Evolutionary conservation across 2,113 vertebrate species (phyloP), one percentile per base, ranked within the genome.

Genomic region (Camelus bactrianus): DNA sequence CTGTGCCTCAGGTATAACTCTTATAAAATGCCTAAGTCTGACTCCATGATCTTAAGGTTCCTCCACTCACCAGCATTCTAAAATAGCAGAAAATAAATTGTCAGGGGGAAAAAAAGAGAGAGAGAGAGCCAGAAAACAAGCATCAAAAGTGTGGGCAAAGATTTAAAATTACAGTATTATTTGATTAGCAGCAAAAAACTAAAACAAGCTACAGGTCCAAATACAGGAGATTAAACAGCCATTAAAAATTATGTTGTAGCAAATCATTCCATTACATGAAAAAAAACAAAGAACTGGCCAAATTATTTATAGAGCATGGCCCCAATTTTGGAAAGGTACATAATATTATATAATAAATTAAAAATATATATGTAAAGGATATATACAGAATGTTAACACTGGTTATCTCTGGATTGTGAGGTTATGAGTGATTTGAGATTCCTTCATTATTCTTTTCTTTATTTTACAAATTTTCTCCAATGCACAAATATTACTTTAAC

Each of bases 341-440:
- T 87, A 85, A 42, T 81, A 77, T 32, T 91, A 84, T 35, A 91
- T 76, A 84, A 91, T 60, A 89, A 46, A 67, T 60, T 93, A 81
- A 79, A 89, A 67, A 95, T 77, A 97, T 93, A 69, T 87, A 97
- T 70, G 30, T 92, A 97, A 97, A 95, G 93, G 94, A 96, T 94
- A 96, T 88, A 92, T 69, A 92, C 28, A 93, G 96, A 93, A 93
- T 91, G 17, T 91, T 96, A 97, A 95, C 48, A 97, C 32, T 80
- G 67, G 58, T 95, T 95, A 76, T 95, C 72, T 95, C 95, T 96
- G 28, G 82, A 89, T 86, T 94, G 54, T 91, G 26, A 89, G 32
- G n/a, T 82, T 89, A 91, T 82, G 48, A 13, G 79, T 97, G 56
- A 96, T 79, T 95, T 95, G 62, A 54, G n/a, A 94, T 91, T 67